Conservation (phyloP, 2,113 vertebrate species). For the Oncorhynchus keta region DNA sequence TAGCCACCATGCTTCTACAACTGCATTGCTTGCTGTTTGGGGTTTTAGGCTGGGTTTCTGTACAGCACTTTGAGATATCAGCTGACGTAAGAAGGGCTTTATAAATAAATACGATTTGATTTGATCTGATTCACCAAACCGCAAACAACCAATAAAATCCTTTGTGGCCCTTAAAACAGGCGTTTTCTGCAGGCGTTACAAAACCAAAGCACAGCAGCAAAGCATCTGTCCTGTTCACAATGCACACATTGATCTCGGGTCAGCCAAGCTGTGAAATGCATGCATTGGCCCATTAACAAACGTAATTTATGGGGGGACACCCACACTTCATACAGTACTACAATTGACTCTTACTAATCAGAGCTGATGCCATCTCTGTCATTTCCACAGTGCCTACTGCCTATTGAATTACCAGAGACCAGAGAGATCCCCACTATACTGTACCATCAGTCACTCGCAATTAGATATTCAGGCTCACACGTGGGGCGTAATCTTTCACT, state of each 20-base stretch:
- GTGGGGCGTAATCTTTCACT: constrained; percentile 22
- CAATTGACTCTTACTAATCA: constrained; percentile 39
- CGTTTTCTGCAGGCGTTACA: background rate
- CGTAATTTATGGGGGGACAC: background rate
- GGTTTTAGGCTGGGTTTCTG: no score
- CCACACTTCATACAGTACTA: constrained; percentile 10
- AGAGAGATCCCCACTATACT: constrained; percentile 12
- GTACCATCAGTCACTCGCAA: constrained; percentile 42
- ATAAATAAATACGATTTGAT: no score
- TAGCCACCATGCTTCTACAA: no score
- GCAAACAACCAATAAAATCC: background rate
- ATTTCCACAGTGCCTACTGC: constrained; percentile 17
- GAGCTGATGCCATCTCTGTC: constrained; percentile 38
- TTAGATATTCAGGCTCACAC: constrained; percentile 3
- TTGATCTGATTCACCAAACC: background rate
- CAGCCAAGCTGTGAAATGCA: background rate
- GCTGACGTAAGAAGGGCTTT: no score
- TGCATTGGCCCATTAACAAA: constrained; percentile 4
- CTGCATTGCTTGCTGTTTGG: no score
- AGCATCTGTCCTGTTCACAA: background rate
- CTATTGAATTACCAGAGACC: constrained; percentile 52
- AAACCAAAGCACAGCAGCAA: background rate
- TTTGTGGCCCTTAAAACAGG: background rate
- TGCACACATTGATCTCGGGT: background rate
- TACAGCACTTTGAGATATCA: no score